phyloP scores from a whole-genome alignment of 1,140 invertebrate species.

The Drosophila guanche region DNA sequence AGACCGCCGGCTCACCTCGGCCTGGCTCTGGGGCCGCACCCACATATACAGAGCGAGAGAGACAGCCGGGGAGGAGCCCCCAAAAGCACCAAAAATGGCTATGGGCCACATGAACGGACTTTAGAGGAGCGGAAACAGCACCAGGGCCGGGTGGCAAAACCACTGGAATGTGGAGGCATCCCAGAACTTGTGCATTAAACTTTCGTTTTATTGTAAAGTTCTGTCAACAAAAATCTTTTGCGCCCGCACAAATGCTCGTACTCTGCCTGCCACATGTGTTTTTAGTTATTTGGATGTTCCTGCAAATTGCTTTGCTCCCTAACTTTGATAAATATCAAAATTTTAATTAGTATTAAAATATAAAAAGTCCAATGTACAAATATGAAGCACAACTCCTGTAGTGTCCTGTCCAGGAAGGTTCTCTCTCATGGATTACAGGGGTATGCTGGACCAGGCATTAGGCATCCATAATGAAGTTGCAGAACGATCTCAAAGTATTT shows the following conservation, averaged over 20 bases:
- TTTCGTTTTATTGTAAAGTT: slow-evolving; percentile 78
- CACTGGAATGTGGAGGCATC: too few species aligned
- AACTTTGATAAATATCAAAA: slow-evolving; percentile 74
- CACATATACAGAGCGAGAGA: background rate
- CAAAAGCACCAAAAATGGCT: slow-evolving; percentile 46
- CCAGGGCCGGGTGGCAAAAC: background rate
- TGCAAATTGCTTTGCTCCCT: slow-evolving; percentile 62
- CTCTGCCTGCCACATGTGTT: slow-evolving; percentile 49
- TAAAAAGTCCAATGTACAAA: slow-evolving; percentile 39
- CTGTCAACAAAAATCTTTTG: slow-evolving; percentile 75
- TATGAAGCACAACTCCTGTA: slow-evolving; percentile 20
- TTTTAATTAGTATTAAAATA: slow-evolving; percentile 68
- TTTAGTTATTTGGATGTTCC: slow-evolving; percentile 56
- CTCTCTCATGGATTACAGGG: too few species aligned
- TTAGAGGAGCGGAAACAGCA: background rate
- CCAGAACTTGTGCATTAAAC: slow-evolving; percentile 75
- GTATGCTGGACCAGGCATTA: too few species aligned
- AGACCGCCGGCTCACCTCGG: slow-evolving; percentile 56
- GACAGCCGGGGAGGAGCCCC: too few species aligned
- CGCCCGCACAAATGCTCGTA: slow-evolving; percentile 43
- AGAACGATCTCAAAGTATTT: too few species aligned
- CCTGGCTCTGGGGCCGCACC: slow-evolving; percentile 24
- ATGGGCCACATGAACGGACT: slow-evolving; percentile 16
- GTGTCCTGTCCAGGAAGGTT: too few species aligned
- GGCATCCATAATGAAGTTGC: too few species aligned